A percentile compares a stretch with the other conserved stretches of the same genome.
These are phyloP conservation scores for Microvelia longipes DNA, from an alignment of 1,140 invertebrate genomes.

Conservation along the genomic window DNA sequence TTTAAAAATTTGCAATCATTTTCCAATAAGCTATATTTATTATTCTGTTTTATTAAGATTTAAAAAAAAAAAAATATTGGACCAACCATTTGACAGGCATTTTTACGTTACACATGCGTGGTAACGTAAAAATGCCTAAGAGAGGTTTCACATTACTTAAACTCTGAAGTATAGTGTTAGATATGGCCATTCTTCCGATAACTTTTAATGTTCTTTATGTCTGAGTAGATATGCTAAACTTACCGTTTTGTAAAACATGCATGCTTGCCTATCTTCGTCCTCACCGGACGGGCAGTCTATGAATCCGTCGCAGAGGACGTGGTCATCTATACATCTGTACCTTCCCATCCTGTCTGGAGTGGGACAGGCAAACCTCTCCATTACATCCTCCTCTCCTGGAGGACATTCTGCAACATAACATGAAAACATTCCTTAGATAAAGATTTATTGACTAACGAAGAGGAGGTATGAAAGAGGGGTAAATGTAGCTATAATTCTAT, in stretches of 20 bases:
- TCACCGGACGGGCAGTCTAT: slow-evolving; percentile 84
- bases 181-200: not conserved
- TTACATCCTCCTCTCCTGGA: slow-evolving; percentile 77
- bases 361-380: slow-evolving; percentile 87
- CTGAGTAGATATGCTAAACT: slow-evolving; percentile 24
- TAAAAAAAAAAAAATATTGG: no score
- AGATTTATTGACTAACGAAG: no score
- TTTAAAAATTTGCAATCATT: no score
- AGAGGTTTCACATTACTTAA: not conserved
- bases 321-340: slow-evolving; percentile 89
- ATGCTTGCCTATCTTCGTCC: slow-evolving; percentile 80
- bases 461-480: no score
- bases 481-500: no score
- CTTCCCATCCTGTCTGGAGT: slow-evolving; percentile 74
- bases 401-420: slow-evolving; percentile 67
- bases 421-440: no score
- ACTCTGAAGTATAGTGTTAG: not conserved
- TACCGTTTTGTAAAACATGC: slow-evolving; percentile 97
- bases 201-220: not conserved
- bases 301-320: slow-evolving; percentile 85
- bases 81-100: slow-evolving; percentile 33
- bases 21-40: no score
- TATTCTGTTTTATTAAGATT: no score
- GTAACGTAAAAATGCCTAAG: not conserved
- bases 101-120: no score